phyloP scores from a whole-genome alignment of 2,888 invertebrate genomes.

The Griposia aprilina region DNA sequence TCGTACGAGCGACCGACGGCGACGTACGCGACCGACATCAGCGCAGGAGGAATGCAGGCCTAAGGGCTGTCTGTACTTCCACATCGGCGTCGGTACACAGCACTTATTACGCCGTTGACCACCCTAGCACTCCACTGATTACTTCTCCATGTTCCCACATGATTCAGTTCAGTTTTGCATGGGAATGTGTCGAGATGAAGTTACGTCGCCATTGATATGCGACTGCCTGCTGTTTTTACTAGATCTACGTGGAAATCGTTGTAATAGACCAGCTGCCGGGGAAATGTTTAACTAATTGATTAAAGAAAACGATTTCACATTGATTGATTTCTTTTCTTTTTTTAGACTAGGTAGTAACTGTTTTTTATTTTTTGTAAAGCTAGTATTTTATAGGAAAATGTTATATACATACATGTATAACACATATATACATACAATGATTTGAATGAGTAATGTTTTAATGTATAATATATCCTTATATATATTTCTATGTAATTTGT shows the following conservation, averaged over 20 bases:
- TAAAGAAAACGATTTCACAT: slow-evolving; percentile 47
- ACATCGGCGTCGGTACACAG: neutral
- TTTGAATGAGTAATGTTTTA: no score
- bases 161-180: slow-evolving; percentile 66
- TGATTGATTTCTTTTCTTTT: slow-evolving; percentile 6
- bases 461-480: no score
- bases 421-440: no score
- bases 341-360: no score
- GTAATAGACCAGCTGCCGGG: slow-evolving; percentile 50
- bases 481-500: no score
- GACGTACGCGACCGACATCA: no score
- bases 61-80: neutral
- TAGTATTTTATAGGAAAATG: no score
- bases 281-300: slow-evolving; percentile 46
- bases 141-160: slow-evolving; percentile 26
- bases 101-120: neutral
- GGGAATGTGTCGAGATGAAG: slow-evolving; percentile 68
- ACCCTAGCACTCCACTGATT: slow-evolving; percentile 23
- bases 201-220: slow-evolving; percentile 66
- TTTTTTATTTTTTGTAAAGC: no score
- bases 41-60: no score
- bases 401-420: no score
- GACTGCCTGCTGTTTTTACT: slow-evolving; percentile 61
- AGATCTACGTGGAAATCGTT: slow-evolving; percentile 62
- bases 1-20: no score